Evolutionary conservation across 2,113 vertebrate genomes (phyloP).

Genomic region (Engraulis encrasicolus): DNA sequence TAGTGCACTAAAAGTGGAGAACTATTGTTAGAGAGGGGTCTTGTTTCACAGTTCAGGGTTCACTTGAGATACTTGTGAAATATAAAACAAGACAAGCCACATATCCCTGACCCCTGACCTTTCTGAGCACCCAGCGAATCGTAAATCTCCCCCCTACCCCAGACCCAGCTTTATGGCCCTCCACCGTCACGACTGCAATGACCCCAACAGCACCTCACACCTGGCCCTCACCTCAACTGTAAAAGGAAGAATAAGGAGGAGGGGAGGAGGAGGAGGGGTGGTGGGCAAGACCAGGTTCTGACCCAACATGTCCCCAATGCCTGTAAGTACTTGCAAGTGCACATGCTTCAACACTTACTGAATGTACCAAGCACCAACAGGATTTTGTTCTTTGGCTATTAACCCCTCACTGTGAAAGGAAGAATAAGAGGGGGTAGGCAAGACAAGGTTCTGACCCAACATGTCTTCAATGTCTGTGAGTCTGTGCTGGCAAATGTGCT

Average conservation of each 20-base stretch:
- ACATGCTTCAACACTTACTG: conserved; percentile 66
- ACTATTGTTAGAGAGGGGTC: conserved; percentile 56
- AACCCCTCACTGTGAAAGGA: too few relatives aligned
- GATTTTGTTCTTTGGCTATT: neutral
- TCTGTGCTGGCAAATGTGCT: too few relatives aligned
- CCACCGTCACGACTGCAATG: conserved; percentile 66
- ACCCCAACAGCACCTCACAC: conserved; percentile 80
- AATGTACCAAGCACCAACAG: conserved; percentile 55
- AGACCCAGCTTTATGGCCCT: conserved; percentile 66
- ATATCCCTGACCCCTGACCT: conserved; percentile 74
- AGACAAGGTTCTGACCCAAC: too few relatives aligned
- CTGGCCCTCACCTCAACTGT: conserved; percentile 74
- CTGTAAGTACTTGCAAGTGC: conserved; percentile 48
- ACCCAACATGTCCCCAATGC: conserved; percentile 44
- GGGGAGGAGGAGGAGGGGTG: too few relatives aligned
- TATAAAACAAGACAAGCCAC: conserved; percentile 68
- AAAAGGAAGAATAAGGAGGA: conserved; percentile 53
- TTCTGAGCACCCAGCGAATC: conserved; percentile 65
- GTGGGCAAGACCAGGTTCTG: conserved; percentile 19
- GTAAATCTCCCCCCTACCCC: conserved; percentile 73
- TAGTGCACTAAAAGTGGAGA: conserved; percentile 6
- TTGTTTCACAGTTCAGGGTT: conserved; percentile 68
- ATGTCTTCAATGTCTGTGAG: too few relatives aligned
- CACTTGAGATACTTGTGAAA: conserved; percentile 63
- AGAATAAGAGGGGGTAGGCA: too few relatives aligned